These are phyloP conservation scores for Sturnira hondurensis DNA, from an alignment of 2,113 vertebrate genomes.

Conservation along the genomic window DNA sequence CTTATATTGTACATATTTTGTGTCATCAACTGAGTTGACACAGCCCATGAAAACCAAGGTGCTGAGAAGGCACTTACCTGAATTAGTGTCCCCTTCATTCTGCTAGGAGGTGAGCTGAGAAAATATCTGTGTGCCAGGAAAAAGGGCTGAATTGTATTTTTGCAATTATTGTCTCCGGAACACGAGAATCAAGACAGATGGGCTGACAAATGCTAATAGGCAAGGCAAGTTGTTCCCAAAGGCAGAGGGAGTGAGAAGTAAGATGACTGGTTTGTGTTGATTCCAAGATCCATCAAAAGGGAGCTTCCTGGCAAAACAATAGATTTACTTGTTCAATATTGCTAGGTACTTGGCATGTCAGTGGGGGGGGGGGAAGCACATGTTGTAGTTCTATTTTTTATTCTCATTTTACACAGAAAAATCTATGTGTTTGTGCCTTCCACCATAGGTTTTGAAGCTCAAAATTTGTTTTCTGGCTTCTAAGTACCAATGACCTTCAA, in stretches of 20 bases:
- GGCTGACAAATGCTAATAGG: not conserved
- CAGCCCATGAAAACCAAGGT: not conserved
- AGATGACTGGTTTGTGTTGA: not conserved
- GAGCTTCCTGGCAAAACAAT: not conserved
- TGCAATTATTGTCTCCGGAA: not conserved
- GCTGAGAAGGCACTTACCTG: not conserved
- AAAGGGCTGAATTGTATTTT: not conserved
- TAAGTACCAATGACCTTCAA: not conserved
- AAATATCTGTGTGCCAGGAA: not conserved
- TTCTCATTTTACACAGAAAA: not conserved
- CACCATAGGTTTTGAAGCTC: not conserved
- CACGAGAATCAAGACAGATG: not conserved
- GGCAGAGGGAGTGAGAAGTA: not conserved
- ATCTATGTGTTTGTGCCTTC: not conserved
- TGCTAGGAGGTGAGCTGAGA: not conserved
- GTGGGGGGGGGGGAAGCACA: not conserved
- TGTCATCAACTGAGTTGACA: not conserved
- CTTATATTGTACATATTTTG: not conserved
- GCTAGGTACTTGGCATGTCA: not conserved
- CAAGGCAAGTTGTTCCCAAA: not conserved
- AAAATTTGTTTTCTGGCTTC: conserved; percentile 3
- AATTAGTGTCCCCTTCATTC: not conserved
- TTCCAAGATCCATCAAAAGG: not conserved
- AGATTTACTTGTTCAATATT: not conserved
- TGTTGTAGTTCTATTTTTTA: not conserved